Base-by-base conservation (phyloP, 2,888 invertebrate species). In the Atethmia centrago region DNA sequence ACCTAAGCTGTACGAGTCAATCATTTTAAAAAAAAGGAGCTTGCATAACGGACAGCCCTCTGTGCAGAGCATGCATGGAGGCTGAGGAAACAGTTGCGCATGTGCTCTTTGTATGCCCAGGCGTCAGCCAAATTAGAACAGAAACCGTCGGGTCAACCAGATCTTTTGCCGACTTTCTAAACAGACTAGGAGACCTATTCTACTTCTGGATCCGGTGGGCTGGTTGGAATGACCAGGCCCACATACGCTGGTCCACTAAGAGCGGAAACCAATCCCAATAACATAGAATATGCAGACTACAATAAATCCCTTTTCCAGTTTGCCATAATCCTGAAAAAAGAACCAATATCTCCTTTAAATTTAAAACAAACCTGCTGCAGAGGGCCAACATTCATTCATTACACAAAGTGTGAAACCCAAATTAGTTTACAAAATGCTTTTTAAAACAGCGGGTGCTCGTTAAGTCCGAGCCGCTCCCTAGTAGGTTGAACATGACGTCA, bases 401-500 rank as follows among this genome's bases (percentile, higher is more conserved):
- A 79, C 31, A 61, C 61, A 63, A 77, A 85, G 71, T 74, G 71
- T 53, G 64, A 21, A 62, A 56, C 76, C 49, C 31, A 71, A 86
- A 81, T 76, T 77, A 81, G 79, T 81, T 79, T 62, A 85, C 84
- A 83, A 83, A 86, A 82, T 67, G 63, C 70, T 85, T 85, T 85
- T 82, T 82, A 76, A 87, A 74, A 40, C 73, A 63, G 58, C 62
- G 58, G 56, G 56, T 75, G 71, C 74, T 78, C 84, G 79, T 82
- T 85, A 82, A 76, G 74, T 62, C 42, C 51, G 67, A 40, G 59
- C 67, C 61, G 40, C 55, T 55, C 51, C 49, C 58, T 10, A 25
- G 45, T 67, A 56, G 55, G 73, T 62, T 74, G 74, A 71, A 71
- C 75, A 72, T 72, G 68, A 71, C 67, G 65, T 68, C 75, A 68